Percentiles rank a stretch among this genome's conserved stretches.
phyloP scores from a whole-genome alignment of 1,140 invertebrate species.

The Bursaphelenchus mucronatus region DNA sequence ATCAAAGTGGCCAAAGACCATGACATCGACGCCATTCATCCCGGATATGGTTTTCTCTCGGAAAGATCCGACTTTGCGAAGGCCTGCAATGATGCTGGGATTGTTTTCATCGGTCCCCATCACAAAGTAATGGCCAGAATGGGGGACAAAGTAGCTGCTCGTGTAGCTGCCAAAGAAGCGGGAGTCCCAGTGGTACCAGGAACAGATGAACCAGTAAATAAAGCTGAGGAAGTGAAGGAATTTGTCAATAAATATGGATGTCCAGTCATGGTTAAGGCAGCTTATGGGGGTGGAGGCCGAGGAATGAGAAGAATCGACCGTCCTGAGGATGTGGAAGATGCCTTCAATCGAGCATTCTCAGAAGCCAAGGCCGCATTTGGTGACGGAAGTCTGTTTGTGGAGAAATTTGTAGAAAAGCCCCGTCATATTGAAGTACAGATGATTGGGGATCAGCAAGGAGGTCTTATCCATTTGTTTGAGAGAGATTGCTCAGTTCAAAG shows the following conservation, averaged over 20 bases:
- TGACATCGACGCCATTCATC: constrained; percentile 92
- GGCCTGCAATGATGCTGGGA: constrained; percentile 81
- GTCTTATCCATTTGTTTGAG: constrained; percentile 92
- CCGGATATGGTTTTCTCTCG: constrained; percentile 96
- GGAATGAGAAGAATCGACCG: constrained; percentile 92
- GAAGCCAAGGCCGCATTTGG: constrained; percentile 93
- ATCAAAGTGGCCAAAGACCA: constrained; percentile 78
- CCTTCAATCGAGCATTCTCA: constrained; percentile 82
- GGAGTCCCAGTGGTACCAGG: constrained; percentile 72
- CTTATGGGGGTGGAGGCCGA: constrained; percentile 91
- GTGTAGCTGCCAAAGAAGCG: constrained; percentile 76
- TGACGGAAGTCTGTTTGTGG: constrained; percentile 94
- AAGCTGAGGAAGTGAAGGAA: constrained; percentile 77
- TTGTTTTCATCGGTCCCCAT: constrained; percentile 88
- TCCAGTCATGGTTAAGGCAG: constrained; percentile 97
- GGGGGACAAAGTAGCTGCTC: constrained; percentile 91
- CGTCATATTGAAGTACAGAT: constrained; percentile 97
- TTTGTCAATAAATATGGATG: constrained; percentile 88
- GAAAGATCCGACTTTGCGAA: constrained; percentile 94
- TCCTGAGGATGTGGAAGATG: constrained; percentile 83
- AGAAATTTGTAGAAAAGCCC: constrained; percentile 92
- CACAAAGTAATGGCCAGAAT: constrained; percentile 88
- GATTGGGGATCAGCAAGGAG: constrained; percentile 84
- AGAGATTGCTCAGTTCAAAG: constrained; percentile 95
- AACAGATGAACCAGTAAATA: constrained; percentile 79